Conservation (phyloP, 2,113 vertebrate species). For the Acrocephalus arundinaceus region DNA sequence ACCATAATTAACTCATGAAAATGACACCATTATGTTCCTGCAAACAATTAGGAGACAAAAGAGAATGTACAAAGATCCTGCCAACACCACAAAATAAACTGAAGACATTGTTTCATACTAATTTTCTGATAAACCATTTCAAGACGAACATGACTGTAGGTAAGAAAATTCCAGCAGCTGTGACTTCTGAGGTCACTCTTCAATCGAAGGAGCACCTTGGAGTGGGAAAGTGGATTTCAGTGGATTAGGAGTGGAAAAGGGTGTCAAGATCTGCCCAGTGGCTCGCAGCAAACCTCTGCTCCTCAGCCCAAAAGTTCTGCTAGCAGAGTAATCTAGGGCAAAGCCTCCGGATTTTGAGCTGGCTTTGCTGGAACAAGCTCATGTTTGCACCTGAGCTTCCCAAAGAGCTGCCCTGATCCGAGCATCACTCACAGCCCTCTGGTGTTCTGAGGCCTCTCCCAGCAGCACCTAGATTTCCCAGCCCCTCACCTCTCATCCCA, state of each 20-base stretch:
- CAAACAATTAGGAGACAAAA: conserved; percentile 13
- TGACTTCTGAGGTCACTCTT: background rate
- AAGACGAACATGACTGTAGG: background rate
- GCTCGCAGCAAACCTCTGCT: background rate
- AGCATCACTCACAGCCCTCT: background rate
- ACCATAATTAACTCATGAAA: background rate
- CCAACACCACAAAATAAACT: background rate
- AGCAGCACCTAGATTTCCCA: background rate
- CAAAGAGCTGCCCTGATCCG: background rate
- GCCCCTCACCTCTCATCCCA: background rate
- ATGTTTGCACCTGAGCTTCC: background rate
- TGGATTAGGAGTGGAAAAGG: background rate
- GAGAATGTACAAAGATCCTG: background rate
- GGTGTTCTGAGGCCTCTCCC: background rate
- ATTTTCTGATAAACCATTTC: background rate
- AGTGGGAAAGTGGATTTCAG: background rate
- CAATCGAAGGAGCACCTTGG: background rate
- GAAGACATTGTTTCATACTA: background rate
- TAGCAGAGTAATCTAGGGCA: background rate
- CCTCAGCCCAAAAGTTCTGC: background rate
- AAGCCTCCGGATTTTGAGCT: background rate
- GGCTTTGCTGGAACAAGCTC: background rate
- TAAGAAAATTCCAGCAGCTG: background rate
- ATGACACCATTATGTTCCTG: background rate
- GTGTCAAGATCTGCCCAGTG: background rate